These are phyloP conservation scores for Pituophis catenifer DNA, from an alignment of 2,113 vertebrate species.

Conservation along the genomic window DNA sequence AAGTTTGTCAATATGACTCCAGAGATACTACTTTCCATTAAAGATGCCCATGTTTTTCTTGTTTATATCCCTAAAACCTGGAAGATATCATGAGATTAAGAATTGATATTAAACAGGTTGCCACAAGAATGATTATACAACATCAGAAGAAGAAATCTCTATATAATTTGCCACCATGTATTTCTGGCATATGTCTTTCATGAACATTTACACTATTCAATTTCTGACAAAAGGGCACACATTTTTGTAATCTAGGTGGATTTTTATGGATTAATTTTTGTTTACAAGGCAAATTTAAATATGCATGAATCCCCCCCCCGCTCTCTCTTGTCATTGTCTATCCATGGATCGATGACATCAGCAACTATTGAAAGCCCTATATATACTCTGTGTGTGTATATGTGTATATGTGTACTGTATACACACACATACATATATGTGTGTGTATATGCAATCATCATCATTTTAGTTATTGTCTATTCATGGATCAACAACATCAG, in stretches of 20 bases:
- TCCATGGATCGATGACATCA: too few species aligned
- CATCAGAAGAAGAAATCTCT: background rate
- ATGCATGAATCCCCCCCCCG: background rate
- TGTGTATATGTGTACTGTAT: background rate
- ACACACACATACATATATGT: too few species aligned
- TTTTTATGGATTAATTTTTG: background rate
- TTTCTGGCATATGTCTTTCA: background rate
- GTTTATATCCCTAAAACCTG: background rate
- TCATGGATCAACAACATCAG: too few species aligned
- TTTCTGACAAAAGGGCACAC: background rate
- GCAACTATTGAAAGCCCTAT: too few species aligned
- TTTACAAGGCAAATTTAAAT: background rate
- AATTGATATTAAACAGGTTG: background rate
- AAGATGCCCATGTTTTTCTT: background rate
- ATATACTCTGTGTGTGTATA: too few species aligned
- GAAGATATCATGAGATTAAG: background rate
- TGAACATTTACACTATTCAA: background rate
- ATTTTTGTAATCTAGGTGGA: background rate
- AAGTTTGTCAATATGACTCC: background rate
- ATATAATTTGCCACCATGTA: background rate
- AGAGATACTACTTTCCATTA: background rate
- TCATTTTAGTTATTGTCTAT: too few species aligned
- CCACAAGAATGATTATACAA: background rate
- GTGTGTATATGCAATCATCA: too few species aligned
- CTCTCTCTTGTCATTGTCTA: too few species aligned